These are phyloP conservation scores for Geodia barretti DNA, from an alignment of 37 sponge, comb jelly and placozoan species.

Conservation along the genomic window DNA sequence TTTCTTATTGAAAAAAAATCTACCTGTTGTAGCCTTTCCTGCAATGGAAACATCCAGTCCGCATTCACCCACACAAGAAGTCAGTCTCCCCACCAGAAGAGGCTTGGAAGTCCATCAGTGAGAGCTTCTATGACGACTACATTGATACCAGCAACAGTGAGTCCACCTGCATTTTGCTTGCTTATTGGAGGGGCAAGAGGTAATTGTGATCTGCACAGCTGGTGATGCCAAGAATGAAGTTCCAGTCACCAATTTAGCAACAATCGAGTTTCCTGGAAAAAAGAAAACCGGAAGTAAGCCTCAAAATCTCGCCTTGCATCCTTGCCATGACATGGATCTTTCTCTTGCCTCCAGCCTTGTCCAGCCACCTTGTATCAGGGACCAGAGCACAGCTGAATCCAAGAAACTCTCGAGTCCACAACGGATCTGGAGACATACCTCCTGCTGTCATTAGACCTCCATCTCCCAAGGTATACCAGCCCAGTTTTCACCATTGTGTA, in stretches of 20 bases:
- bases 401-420: not conserved
- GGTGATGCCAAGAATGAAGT: slow-evolving; percentile 53
- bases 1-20: too few species aligned
- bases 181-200: too few species aligned
- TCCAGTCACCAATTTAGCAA: slow-evolving; percentile 60
- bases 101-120: slow-evolving; percentile 24
- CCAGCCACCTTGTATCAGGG: slow-evolving; percentile 25
- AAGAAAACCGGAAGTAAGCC: not conserved
- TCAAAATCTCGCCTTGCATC: not conserved
- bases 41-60: slow-evolving; percentile 42
- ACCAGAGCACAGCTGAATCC: slow-evolving; percentile 39
- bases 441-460: not conserved
- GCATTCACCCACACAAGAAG: slow-evolving; percentile 55
- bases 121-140: slow-evolving; percentile 67
- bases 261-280: slow-evolving; percentile 54
- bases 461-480: slow-evolving; percentile 13
- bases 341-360: not conserved
- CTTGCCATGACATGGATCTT: not conserved
- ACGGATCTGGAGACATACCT: not conserved
- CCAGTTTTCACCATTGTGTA: too few species aligned
- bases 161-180: too few species aligned
- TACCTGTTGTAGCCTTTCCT: slow-evolving; percentile 55
- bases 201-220: slow-evolving; percentile 31
- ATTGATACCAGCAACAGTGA: slow-evolving; percentile 34
- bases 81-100: slow-evolving; percentile 26